Conservation (phyloP, 30 jellyfish, hydroid and myxozoan species). For the Cassiopea andromeda region DNA sequence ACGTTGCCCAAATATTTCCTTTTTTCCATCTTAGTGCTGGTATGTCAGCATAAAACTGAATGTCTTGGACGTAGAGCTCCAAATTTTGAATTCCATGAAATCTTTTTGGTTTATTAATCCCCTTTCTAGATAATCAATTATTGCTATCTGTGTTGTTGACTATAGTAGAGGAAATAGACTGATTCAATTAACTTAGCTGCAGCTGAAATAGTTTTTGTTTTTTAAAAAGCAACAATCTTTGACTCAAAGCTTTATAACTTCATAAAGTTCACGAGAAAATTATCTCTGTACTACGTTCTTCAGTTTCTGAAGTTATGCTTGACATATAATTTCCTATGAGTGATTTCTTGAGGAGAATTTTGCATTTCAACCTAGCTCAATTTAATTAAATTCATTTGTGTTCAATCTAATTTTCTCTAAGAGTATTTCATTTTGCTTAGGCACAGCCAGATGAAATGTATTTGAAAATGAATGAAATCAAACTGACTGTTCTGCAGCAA, state of each 20-base stretch:
- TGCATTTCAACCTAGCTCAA: background rate
- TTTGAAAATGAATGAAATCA: constrained; percentile 63
- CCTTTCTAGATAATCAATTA: too few species aligned
- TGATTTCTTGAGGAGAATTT: background rate
- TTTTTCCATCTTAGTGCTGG: too few species aligned
- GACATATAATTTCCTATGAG: background rate
- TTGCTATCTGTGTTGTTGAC: too few species aligned
- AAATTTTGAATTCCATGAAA: too few species aligned
- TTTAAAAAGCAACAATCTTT: too few species aligned
- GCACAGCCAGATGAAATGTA: constrained; percentile 62
- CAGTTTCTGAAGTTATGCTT: background rate
- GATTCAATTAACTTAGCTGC: too few species aligned
- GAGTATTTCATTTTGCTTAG: background rate
- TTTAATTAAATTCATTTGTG: background rate
- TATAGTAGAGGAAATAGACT: too few species aligned
- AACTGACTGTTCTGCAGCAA: constrained; percentile 54
- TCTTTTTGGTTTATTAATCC: too few species aligned
- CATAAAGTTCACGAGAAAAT: background rate
- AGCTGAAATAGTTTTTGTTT: too few species aligned
- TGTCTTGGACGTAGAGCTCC: too few species aligned
- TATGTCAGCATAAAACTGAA: too few species aligned
- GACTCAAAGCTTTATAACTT: too few species aligned
- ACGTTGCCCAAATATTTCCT: background rate
- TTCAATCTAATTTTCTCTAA: background rate
- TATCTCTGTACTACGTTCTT: background rate